Evolutionary conservation across 2,888 invertebrate species (phyloP).

Genomic region (Rhyacophila evoluta): DNA sequence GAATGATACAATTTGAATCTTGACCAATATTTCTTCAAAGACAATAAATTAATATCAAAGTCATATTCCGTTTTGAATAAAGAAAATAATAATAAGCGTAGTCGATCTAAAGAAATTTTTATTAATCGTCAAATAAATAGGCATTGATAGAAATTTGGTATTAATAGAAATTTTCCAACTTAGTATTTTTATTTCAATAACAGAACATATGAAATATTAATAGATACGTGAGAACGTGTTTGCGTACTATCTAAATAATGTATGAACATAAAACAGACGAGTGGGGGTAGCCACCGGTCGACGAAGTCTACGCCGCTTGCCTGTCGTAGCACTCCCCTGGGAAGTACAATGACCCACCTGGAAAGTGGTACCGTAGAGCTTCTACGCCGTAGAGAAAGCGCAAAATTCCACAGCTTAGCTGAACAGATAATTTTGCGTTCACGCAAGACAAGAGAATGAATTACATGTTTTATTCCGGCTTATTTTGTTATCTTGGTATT

Average conservation of each 20-base stretch:
- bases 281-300: neutral
- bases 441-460: neutral
- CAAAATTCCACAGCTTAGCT: neutral
- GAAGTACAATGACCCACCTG: slow-evolving; percentile 22
- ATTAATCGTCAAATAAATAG: too few species aligned
- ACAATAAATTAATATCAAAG: too few species aligned
- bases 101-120: too few species aligned
- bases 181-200: neutral
- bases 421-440: neutral
- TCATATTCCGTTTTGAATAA: too few species aligned
- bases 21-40: too few species aligned
- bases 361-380: neutral
- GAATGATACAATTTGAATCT: too few species aligned
- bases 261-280: neutral
- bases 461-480: neutral
- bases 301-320: neutral
- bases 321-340: slow-evolving; percentile 2
- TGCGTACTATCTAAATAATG: slow-evolving; percentile 5
- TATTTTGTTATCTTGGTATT: too few species aligned
- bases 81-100: too few species aligned
- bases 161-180: too few species aligned
- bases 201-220: neutral
- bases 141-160: too few species aligned
- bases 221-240: neutral
- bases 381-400: neutral